phyloP scores from a whole-genome alignment of 1,140 invertebrate genomes.

The Battus philenor region DNA sequence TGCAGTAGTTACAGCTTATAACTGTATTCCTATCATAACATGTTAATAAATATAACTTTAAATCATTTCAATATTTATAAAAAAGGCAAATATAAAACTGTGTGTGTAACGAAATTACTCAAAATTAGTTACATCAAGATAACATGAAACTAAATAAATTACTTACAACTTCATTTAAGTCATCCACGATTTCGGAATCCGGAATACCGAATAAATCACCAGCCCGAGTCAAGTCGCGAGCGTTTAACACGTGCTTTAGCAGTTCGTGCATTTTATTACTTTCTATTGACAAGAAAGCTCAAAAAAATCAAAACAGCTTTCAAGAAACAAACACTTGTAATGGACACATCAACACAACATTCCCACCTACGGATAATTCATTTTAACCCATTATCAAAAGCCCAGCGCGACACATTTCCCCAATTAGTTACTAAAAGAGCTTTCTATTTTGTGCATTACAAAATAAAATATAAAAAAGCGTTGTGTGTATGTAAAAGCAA shows the following conservation, averaged over 20 bases:
- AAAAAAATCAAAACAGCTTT: conserved; percentile 14
- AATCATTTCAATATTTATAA: too few relatives aligned
- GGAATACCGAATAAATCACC: conserved; percentile 93
- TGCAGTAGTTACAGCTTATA: too few relatives aligned
- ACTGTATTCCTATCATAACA: too few relatives aligned
- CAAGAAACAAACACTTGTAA: conserved; percentile 22
- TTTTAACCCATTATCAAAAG: conserved; percentile 7
- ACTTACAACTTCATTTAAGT: conserved; percentile 88
- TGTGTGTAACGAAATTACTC: too few relatives aligned
- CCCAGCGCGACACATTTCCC: background rate
- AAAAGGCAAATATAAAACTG: too few relatives aligned
- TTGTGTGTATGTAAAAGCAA: conserved; percentile 10
- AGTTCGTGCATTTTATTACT: conserved; percentile 87
- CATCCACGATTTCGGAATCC: conserved; percentile 90
- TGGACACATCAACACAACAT: conserved; percentile 22
- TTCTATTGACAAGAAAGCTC: conserved; percentile 11
- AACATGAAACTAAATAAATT: conserved; percentile 8
- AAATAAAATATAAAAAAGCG: conserved; percentile 17
- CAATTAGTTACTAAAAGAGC: background rate
- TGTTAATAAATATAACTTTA: too few relatives aligned
- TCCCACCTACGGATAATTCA: conserved; percentile 10
- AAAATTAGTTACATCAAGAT: too few relatives aligned
- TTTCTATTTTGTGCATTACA: conserved; percentile 13
- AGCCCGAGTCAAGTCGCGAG: conserved; percentile 91
- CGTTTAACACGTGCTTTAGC: conserved; percentile 89